Evolutionary conservation across 2,113 vertebrate genomes (phyloP).

Genomic region (Gobiocypris rarus): DNA sequence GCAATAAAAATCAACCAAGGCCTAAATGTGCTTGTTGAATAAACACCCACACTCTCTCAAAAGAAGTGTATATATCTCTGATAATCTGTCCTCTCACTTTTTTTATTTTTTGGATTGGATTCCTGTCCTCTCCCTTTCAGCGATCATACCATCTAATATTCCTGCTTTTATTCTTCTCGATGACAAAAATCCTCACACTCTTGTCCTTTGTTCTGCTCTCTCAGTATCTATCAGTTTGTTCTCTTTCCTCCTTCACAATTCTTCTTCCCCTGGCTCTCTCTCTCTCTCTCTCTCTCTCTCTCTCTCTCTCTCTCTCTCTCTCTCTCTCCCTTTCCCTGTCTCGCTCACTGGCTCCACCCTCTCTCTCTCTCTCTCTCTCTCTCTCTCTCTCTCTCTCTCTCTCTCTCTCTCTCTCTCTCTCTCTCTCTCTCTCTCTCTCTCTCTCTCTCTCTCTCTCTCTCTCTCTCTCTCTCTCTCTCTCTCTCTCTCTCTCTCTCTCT

Average conservation of each 20-base stretch:
- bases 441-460: not conserved
- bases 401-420: not conserved
- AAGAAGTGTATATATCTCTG: not conserved
- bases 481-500: no score
- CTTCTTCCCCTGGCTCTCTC: not conserved
- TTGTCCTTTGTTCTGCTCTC: constrained; percentile 43
- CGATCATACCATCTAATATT: not conserved
- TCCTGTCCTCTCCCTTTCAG: constrained; percentile 28
- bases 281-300: not conserved
- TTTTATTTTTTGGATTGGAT: not conserved
- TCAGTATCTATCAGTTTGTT: not conserved
- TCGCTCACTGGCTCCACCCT: no score
- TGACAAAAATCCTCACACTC: constrained; percentile 1
- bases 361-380: not conserved
- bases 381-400: not conserved
- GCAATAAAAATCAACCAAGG: not conserved
- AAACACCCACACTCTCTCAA: constrained; percentile 18
- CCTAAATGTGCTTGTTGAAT: not conserved
- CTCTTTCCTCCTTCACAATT: not conserved
- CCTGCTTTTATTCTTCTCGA: not conserved
- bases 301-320: constrained; percentile 21
- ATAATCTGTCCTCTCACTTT: not conserved
- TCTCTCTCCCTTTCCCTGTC: not conserved
- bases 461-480: not conserved
- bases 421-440: not conserved